A percentile compares a stretch with the other conserved stretches of the same genome.
Evolutionary conservation across 2,113 vertebrate genomes (phyloP).

Genomic region (Aegithalos caudatus): DNA sequence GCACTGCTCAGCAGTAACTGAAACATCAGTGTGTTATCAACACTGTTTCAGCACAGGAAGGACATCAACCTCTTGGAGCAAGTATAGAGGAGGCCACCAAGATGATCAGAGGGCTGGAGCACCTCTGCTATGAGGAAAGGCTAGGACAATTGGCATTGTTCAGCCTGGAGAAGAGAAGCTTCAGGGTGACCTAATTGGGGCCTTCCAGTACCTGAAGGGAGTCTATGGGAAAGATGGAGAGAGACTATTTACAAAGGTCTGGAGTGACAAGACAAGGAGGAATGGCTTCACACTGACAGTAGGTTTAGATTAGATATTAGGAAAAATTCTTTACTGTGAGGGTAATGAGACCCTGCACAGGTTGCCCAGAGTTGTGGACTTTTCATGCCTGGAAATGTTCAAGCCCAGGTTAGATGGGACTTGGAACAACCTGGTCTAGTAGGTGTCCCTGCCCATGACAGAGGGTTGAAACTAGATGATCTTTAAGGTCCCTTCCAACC

Average conservation of each 20-base stretch:
- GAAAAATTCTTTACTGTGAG: not conserved
- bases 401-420: not conserved
- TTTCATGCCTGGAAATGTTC: not conserved
- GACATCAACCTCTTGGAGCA: not conserved
- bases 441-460: not conserved
- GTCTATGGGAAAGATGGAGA: not conserved
- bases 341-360: not conserved
- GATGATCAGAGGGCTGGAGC: not conserved
- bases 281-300: not conserved
- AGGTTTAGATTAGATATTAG: not conserved
- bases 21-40: not conserved
- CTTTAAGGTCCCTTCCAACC: not conserved
- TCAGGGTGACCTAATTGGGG: not conserved
- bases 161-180: not conserved
- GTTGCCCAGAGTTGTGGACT: not conserved
- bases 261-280: not conserved
- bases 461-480: not conserved
- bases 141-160: not conserved
- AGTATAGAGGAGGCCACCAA: not conserved
- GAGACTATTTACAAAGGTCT: not conserved
- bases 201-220: not conserved
- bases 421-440: not conserved
- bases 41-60: not conserved
- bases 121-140: not conserved
- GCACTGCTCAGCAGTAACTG: not conserved